Percentiles rank a stretch among this genome's conserved stretches.
These are phyloP conservation scores for Astatoreochromis straeleni DNA, from an alignment of 2,113 vertebrate species.

Conservation along the genomic window DNA sequence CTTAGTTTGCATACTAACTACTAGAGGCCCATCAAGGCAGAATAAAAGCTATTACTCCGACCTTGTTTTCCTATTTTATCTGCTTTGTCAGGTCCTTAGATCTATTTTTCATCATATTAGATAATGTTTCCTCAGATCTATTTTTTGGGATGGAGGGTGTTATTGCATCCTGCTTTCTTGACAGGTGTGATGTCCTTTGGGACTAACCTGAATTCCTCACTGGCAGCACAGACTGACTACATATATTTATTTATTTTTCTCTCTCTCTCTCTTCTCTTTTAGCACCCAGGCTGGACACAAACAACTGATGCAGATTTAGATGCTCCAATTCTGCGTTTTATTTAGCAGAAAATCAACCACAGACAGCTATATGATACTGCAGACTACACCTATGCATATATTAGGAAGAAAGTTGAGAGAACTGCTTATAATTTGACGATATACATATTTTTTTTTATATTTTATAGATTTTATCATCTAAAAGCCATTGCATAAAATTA, in stretches of 20 bases:
- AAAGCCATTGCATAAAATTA: not conserved
- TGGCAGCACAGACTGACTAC: constrained; percentile 31
- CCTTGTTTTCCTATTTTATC: constrained; percentile 40
- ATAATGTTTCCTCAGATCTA: constrained; percentile 61
- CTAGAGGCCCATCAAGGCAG: constrained; percentile 42
- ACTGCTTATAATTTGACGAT: not conserved
- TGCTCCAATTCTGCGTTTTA: not conserved
- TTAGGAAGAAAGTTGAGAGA: not conserved
- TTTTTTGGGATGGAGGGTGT: constrained; percentile 48
- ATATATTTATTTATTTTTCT: not conserved
- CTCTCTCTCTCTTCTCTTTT: not conserved
- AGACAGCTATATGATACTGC: not conserved
- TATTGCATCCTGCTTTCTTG: constrained; percentile 53
- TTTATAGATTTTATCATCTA: not conserved
- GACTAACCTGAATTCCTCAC: constrained; percentile 58
- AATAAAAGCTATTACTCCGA: constrained; percentile 2
- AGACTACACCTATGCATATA: not conserved
- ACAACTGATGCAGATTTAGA: constrained; percentile 40
- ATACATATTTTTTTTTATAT: not conserved
- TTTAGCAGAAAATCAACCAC: not conserved
- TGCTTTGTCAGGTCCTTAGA: constrained; percentile 48
- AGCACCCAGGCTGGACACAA: constrained; percentile 40
- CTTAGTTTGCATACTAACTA: constrained; percentile 19
- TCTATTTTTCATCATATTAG: constrained; percentile 63
- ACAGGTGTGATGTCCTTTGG: constrained; percentile 68